Conservation (phyloP, 2,113 vertebrate genomes). For the Pelodiscus sinensis region DNA sequence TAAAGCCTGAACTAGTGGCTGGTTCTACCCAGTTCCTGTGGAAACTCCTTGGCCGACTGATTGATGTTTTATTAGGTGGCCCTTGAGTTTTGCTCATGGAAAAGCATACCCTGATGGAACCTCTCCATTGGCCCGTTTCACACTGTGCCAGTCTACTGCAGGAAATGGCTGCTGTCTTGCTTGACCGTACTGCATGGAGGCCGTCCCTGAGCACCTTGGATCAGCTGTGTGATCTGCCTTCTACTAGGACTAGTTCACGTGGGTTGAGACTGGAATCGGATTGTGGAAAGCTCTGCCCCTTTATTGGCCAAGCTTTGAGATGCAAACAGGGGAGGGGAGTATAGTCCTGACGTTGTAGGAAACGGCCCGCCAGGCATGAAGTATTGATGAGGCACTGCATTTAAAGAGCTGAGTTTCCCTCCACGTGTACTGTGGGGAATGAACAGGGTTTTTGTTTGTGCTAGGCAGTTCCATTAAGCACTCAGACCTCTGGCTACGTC, state of each 20-base stretch:
- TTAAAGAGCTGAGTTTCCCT: neutral
- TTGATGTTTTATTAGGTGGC: neutral
- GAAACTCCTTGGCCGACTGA: neutral
- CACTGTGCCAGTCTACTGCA: neutral
- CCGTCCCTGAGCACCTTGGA: neutral
- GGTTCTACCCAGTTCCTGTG: neutral
- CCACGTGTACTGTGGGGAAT: neutral
- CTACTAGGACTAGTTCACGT: neutral
- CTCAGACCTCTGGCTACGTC: neutral
- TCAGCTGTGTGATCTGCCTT: neutral
- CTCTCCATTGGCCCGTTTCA: no score
- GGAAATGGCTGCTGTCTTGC: neutral
- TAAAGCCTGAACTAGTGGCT: accelerated
- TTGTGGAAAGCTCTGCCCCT: neutral
- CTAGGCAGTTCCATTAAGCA: neutral
- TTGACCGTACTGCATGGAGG: neutral
- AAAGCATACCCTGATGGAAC: neutral
- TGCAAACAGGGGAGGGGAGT: neutral
- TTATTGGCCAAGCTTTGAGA: neutral
- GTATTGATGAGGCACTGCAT: neutral
- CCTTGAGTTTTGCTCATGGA: neutral
- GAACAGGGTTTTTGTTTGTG: neutral
- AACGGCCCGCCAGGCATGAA: neutral
- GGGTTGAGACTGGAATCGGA: neutral
- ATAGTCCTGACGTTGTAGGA: neutral